Evolutionary conservation across 2,888 invertebrate species (phyloP), one percentile per base, ranked within the genome.

Genomic region (Hetaerina titia): DNA sequence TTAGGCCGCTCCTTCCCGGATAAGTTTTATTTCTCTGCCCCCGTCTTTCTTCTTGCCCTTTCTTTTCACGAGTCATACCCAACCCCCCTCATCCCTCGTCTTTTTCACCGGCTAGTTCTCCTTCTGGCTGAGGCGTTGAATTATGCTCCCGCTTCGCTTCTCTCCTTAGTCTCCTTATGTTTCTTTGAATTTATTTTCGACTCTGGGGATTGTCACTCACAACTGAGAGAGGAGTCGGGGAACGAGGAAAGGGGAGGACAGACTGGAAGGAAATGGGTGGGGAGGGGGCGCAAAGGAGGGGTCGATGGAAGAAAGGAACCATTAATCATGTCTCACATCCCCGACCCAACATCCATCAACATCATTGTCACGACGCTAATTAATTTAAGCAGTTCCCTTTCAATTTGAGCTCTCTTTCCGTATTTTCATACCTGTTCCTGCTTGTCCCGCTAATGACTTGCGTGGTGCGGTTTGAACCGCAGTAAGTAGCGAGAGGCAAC

Each of bases 321-420:
- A 92, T 92, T 92, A 92, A 92, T 92, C 92, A 92, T 69, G 92
- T 92, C 92, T 69, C 92, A 69, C 92, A 92, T 57, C 92, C 56
- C 92, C 92, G 92, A 56, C 92, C 92, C 69, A 92, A 92, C 92
- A 92, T 92, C 92, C 92, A 92, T 92, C 92, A 92, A 92, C 92
- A 69, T 92, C 92, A 92, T 92, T 92, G 92, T 92, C 92, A 92
- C 92, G 92, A 56, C 92, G 92, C 92, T 92, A 92, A 92, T 92
- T 92, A 92, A 92, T 92, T 92, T 92, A 92, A 92, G 92, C 92
- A 92, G 92, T 92, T 92, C 69, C 92, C 92, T 92, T 92, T 92
- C 92, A 92, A 92, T 92, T 92, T 92, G 92, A 92, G 92, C 92
- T 92, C 92, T 92, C 92, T 92, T 92, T 92, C 92, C 69, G 92